phyloP scores from a whole-genome alignment of 2,113 vertebrate genomes.

The Pelmatolapia mariae region DNA sequence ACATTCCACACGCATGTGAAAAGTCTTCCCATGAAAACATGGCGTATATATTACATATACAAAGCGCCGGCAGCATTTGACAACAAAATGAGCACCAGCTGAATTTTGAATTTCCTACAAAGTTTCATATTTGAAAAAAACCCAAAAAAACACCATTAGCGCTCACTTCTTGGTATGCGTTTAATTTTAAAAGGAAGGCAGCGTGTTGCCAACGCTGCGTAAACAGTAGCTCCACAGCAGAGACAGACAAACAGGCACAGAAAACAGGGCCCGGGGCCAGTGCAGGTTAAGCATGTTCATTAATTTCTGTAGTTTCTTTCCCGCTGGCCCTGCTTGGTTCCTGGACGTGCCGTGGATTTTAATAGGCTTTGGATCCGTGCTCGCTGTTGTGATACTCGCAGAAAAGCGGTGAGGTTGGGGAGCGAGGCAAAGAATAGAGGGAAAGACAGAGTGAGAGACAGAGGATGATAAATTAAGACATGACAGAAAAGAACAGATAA shows the following conservation, averaged over 20 bases:
- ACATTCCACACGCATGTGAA: not conserved
- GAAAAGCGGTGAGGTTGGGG: not conserved
- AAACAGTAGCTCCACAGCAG: not conserved
- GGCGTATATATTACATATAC: not conserved
- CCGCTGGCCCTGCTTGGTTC: conserved; percentile 24
- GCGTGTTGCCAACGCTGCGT: not conserved
- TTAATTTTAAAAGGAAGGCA: conserved; percentile 22
- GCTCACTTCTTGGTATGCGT: not conserved
- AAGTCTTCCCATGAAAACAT: not conserved
- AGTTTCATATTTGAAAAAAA: not conserved
- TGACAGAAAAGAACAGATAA: not conserved
- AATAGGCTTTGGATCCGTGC: conserved; percentile 23
- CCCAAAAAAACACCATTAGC: not conserved
- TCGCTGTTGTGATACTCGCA: conserved; percentile 4
- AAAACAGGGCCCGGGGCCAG: conserved; percentile 22
- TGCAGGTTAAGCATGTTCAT: conserved; percentile 61
- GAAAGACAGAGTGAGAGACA: not conserved
- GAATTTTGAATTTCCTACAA: not conserved
- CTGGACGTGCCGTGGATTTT: conserved; percentile 47
- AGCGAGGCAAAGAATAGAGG: not conserved
- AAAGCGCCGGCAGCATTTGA: not conserved
- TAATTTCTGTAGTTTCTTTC: conserved; percentile 51
- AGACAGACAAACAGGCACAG: conserved; percentile 10
- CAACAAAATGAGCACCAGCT: not conserved
- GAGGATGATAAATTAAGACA: not conserved